Percentiles rank a stretch among this genome's conserved stretches.
Evolutionary conservation across 2,888 invertebrate species (phyloP).

Genomic region (Ophion costatus): DNA sequence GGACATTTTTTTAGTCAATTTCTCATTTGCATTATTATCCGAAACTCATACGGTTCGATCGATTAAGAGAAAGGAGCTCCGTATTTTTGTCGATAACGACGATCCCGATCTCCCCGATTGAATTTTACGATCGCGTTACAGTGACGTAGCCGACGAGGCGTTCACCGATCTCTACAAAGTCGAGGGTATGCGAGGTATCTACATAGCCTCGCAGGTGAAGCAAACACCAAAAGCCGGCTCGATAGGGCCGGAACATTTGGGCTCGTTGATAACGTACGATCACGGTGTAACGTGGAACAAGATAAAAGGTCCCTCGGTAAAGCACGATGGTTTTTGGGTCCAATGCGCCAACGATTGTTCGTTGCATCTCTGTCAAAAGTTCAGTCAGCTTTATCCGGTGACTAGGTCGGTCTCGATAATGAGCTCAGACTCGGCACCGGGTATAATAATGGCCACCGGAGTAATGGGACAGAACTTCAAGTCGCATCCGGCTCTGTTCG

Average conservation of each 20-base stretch:
- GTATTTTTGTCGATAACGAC: too few species aligned
- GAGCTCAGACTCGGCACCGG: constrained; percentile 94
- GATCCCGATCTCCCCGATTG: neutral
- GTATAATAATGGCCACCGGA: constrained; percentile 94
- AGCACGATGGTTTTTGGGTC: constrained; percentile 88
- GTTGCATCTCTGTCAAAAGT: constrained; percentile 94
- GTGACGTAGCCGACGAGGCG: constrained; percentile 91
- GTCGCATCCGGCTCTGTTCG: constrained; percentile 91
- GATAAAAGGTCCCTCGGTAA: constrained; percentile 89
- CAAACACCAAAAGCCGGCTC: constrained; percentile 83
- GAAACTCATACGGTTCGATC: too few species aligned
- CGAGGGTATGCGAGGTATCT: constrained; percentile 93
- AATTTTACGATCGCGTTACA: constrained; percentile 77
- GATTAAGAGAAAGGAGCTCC: too few species aligned
- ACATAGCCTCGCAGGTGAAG: constrained; percentile 93
- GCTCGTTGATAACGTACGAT: constrained; percentile 93
- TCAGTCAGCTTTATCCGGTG: constrained; percentile 92
- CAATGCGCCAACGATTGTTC: constrained; percentile 91
- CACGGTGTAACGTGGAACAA: constrained; percentile 93
- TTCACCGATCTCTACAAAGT: constrained; percentile 96
- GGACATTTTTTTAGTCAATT: neutral
- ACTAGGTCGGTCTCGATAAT: constrained; percentile 92
- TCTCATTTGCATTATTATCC: too few species aligned
- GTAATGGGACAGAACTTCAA: constrained; percentile 91
- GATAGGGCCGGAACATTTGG: constrained; percentile 90